A percentile compares a stretch with the other conserved stretches of the same genome.
Conservation (phyloP, 1,140 invertebrate genomes). For the Streblospio benedicti region DNA sequence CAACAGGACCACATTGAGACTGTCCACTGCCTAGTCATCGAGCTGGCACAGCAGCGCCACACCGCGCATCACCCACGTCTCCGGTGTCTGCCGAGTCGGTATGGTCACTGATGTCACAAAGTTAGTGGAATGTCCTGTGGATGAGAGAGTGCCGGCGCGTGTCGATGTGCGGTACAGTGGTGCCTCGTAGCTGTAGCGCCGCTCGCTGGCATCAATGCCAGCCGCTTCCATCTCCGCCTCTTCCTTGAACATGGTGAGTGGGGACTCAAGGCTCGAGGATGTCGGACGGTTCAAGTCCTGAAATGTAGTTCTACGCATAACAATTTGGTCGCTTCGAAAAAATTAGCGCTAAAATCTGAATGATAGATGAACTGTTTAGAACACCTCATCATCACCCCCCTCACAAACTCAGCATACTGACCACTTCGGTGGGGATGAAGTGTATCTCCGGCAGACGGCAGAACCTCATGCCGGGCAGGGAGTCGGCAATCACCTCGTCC, state of each 20-base stretch:
- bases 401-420: too few species aligned
- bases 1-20: too few species aligned
- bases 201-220: neutral
- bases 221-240: neutral
- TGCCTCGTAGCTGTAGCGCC: conserved; percentile 57
- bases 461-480: conserved; percentile 63
- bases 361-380: too few species aligned
- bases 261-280: conserved; percentile 2
- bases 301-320: too few species aligned
- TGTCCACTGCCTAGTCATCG: too few species aligned
- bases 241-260: conserved; percentile 6
- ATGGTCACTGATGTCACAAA: conserved; percentile 68
- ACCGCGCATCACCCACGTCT: conserved; percentile 78
- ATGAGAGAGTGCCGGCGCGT: conserved; percentile 69
- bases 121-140: conserved; percentile 76
- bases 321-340: too few species aligned
- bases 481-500: conserved; percentile 59
- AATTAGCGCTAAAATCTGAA: too few species aligned
- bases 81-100: conserved; percentile 52
- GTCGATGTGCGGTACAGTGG: conserved; percentile 75
- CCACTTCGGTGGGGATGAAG: conserved; percentile 53
- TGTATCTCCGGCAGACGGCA: conserved; percentile 62
- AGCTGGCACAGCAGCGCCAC: conserved; percentile 69
- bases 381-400: too few species aligned
- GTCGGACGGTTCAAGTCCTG: neutral